Conservation (phyloP, 1,140 invertebrate species). For the Luehdorfia chinensis region DNA sequence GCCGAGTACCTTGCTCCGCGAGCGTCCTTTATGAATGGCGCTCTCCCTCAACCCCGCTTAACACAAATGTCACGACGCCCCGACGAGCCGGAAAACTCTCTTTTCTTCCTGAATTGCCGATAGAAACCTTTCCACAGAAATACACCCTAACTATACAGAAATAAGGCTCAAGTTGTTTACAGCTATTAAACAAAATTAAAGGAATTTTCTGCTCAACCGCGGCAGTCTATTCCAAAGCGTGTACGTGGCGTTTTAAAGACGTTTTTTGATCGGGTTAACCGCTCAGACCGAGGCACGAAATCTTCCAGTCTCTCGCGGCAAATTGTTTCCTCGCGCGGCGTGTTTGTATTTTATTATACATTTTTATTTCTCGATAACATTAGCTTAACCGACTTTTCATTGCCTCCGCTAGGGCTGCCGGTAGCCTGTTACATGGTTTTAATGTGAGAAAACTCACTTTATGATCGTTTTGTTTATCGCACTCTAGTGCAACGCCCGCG, state of each 20-base stretch:
- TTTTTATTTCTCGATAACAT: slow-evolving; percentile 77
- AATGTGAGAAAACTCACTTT: slow-evolving; percentile 7
- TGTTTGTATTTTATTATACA: slow-evolving; percentile 78
- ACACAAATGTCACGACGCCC: slow-evolving; percentile 73
- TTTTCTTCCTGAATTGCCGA: slow-evolving; percentile 70
- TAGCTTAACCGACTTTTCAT: slow-evolving; percentile 78
- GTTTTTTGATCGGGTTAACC: slow-evolving; percentile 29
- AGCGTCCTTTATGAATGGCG: slow-evolving; percentile 65
- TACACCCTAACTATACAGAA: slow-evolving; percentile 29
- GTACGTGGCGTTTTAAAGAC: slow-evolving; percentile 34
- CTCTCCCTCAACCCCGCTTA: slow-evolving; percentile 62
- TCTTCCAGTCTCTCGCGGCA: slow-evolving; percentile 74
- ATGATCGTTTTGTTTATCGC: slow-evolving; percentile 30
- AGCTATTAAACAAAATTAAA: slow-evolving; percentile 51
- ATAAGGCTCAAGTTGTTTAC: slow-evolving; percentile 31
- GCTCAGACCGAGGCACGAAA: slow-evolving; percentile 53
- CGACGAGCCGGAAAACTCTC: slow-evolving; percentile 73
- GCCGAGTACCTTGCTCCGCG: slow-evolving; percentile 47
- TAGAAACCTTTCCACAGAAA: slow-evolving; percentile 26
- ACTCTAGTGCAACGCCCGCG: too few species aligned
- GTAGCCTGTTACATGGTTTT: slow-evolving; percentile 16
- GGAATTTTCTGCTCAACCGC: slow-evolving; percentile 57
- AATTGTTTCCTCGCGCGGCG: slow-evolving; percentile 75
- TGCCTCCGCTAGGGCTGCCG: slow-evolving; percentile 68
- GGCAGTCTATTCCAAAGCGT: slow-evolving; percentile 38